Base-by-base conservation (phyloP, 2,888 invertebrate genomes). In the Caradrina kadenii region DNA sequence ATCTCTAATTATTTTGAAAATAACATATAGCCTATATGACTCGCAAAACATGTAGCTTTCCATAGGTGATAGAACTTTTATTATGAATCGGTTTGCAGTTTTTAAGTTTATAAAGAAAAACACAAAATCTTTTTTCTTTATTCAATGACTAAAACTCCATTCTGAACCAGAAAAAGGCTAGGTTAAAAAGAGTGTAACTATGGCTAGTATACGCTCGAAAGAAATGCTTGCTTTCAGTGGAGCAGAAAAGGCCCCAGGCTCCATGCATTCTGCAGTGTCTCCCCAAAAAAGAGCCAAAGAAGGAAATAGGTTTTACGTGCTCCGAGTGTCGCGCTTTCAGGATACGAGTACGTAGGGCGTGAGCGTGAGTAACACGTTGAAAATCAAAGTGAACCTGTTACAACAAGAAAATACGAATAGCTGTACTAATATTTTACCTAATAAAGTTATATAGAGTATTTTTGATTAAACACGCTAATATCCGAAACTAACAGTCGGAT, bases 161-260 rank as follows among this genome's bases (percentile, higher is more conserved):
- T 52, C 13, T 72, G 19, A 54, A 59, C 15, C 22, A 11, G 13
- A 50, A 50, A 50, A 63, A 52, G 1, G 0, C 10, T 55, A 19
- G 8, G 8, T 35, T 52, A 35, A 2, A 31, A 13, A 49, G 11
- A 31, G 1, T 11, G 10, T 22, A n/a, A 8, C 35, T 35, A 35
- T 35, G 42, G 42, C 42, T 19, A 22, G 13, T 45, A 39, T 45
- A 56, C n/a, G 56, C 15, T 61, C 19, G 52, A n/a, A 53, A n/a
- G 17, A 35, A 45, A 45, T 58, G 35, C 53, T 45, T 11, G 26
- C 50, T 63, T 62, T 62, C 39, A 55, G 54, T 22, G 31, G 39
- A 63, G 42, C 72, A 66, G 59, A 66, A 63, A 76, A 56, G 42
- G 66, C 65, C 58, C n/a, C 53, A 11, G 65, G 72, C 77, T 4